Evolutionary conservation across 2,888 invertebrate genomes (phyloP), one percentile per base, ranked within the genome.

Genomic region (Agriopis aurantiaria): DNA sequence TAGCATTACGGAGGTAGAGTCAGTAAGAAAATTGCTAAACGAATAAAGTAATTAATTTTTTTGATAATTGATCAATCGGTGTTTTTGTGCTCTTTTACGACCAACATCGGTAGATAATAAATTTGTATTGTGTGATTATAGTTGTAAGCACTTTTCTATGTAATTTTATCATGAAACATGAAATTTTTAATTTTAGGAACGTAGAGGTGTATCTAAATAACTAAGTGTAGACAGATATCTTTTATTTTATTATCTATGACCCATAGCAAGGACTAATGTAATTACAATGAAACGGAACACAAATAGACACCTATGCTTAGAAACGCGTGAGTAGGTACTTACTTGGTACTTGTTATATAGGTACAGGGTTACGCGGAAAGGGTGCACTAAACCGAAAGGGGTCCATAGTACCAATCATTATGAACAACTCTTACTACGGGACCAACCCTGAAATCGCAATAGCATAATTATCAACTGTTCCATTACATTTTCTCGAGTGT

Each of bases 291-390:
- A 43, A n/a, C 1, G 3, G 46, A 58, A 58, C 58, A 58, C 33
- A 33, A 23, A 23, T 23, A 23, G 17, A 2, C 3, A 33, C 33
- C 33, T 43, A 58, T 58, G 46, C 23, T 58, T 17, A 8, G 23
- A 45, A 46, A 82, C 85, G 86, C 82, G 81, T 88, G 85, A 83
- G 48, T 49, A 46, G n/a, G 60, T 33, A 33, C 33, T 23, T 23
- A 23, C n/a, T n/a, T n/a, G 17, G 17, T 33, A 5, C 33, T 33
- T 3, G 5, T 5, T 5, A 33, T 33, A 3, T 33, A n/a, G n/a
- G n/a, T n/a, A 33, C 33, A 33, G 33, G 33, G 33, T 33, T 33
- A 33, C 5, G 33, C 33, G 33, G 33, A 33, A 33, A 3, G 3
- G 33, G 17, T 23, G 17, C 2, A 23, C 17, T 23, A 33, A 33